Base-by-base conservation (phyloP, 1,140 invertebrate genomes). In the Contarinia nasturtii region DNA sequence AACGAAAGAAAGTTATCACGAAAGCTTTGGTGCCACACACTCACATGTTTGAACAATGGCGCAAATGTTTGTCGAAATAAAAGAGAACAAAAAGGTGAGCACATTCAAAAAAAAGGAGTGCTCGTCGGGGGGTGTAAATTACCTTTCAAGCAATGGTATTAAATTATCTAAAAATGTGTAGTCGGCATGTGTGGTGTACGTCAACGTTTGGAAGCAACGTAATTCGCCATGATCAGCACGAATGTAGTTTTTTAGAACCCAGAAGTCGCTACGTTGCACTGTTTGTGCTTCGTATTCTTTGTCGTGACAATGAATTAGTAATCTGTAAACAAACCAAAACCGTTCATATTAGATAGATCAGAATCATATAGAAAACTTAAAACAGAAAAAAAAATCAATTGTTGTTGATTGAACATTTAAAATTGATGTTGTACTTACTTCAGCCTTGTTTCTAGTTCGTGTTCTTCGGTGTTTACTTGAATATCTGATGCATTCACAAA, bases 121-220 rank as follows among this genome's bases (percentile, higher is more conserved):
- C n/a, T n/a, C n/a, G n/a, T n/a, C n/a, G n/a, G n/a, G n/a, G n/a
- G n/a, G n/a, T n/a, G n/a, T n/a, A n/a, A 27, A 62, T 65, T 53
- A 73, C 71, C 70, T 67, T 56, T 87, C 77, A 51, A 89, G 65
- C 53, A 93, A 66, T 33, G 85, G 84, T 57, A 80, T 75, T 44
- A 91, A 68, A 66, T 94, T 92, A 60, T 91, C 85, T 53, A 93
- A 71, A 66, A 90, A 91, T 45, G 87, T 88, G 59, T 79, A 89
- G 56, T 89, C 86, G 2, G 83, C 86, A 60, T 93, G 89, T 8
- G 89, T 93, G 1, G 88, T 91, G 57, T 91, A 90, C 0, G 90
- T 94, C 34, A 94, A 74, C 49, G 76, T 80, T 62, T 89, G 85
- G 63, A 86, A 81, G 59, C 86, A 90, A 61, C 66, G 63, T 27